These are phyloP conservation scores for Pedetes capensis DNA, from an alignment of 2,113 vertebrate species.

Conservation along the genomic window DNA sequence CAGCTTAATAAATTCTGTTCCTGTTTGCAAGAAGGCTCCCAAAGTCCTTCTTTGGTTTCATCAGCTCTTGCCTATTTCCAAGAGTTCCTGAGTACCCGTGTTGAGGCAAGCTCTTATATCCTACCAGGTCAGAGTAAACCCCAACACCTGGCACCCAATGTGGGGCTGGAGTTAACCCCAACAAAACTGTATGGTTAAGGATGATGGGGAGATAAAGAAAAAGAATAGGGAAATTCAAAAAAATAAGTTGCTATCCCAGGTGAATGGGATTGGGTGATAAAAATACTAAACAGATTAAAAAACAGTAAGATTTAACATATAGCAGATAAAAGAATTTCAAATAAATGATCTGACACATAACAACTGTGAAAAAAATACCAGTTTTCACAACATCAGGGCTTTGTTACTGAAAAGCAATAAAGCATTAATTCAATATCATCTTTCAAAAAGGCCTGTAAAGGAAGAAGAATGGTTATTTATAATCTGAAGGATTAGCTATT, in stretches of 20 bases:
- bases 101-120: too few relatives aligned
- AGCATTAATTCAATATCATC: background rate
- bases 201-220: too few relatives aligned
- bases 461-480: background rate
- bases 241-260: background rate
- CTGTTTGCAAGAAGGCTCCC: too few relatives aligned
- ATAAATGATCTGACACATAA: background rate
- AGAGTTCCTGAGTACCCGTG: too few relatives aligned
- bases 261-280: background rate
- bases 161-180: too few relatives aligned
- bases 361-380: background rate
- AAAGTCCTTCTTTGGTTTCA: too few relatives aligned
- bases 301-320: background rate
- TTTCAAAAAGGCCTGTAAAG: conserved; percentile 19
- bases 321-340: background rate
- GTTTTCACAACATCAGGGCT: background rate
- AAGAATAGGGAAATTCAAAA: background rate
- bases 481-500: background rate
- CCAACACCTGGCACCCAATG: too few relatives aligned
- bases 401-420: conserved; percentile 21
- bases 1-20: too few relatives aligned
- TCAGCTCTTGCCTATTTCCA: too few relatives aligned
- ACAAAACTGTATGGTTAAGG: too few relatives aligned
- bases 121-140: too few relatives aligned
- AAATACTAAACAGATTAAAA: background rate